Evolutionary conservation across 2,888 invertebrate genomes (phyloP).

Genomic region (Brenthis ino): DNA sequence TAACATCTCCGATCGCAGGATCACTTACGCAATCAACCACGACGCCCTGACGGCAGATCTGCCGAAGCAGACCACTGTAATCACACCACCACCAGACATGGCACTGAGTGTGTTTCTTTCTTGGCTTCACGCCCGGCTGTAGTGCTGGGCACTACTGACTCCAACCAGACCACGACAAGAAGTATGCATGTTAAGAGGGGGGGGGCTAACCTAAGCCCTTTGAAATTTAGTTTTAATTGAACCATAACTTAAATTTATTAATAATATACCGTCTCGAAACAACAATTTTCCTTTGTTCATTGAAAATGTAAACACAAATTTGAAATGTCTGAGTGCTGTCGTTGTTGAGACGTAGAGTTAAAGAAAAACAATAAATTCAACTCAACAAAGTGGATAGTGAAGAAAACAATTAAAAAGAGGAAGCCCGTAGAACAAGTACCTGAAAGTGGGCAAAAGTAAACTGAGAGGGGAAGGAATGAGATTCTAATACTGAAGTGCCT

Average conservation of each 20-base stretch:
- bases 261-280: neutral
- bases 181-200: too few species aligned
- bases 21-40: too few species aligned
- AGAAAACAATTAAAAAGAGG: constrained; percentile 38
- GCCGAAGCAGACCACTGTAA: too few species aligned
- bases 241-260: neutral
- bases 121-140: too few species aligned
- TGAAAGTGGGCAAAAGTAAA: constrained; percentile 51
- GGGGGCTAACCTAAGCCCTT: neutral
- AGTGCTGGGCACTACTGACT: too few species aligned
- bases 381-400: constrained; percentile 33
- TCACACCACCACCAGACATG: too few species aligned
- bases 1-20: too few species aligned
- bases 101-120: too few species aligned
- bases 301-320: constrained; percentile 5
- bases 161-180: too few species aligned
- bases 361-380: constrained; percentile 37
- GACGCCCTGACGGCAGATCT: too few species aligned
- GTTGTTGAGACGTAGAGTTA: constrained; percentile 36
- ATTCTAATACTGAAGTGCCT: constrained; percentile 73
- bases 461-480: constrained; percentile 60
- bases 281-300: neutral
- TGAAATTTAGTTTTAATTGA: neutral
- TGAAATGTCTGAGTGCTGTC: constrained; percentile 14
- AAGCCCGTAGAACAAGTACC: constrained; percentile 37